Base-by-base conservation (phyloP, 2,113 vertebrate species). In the Limanda limanda region DNA sequence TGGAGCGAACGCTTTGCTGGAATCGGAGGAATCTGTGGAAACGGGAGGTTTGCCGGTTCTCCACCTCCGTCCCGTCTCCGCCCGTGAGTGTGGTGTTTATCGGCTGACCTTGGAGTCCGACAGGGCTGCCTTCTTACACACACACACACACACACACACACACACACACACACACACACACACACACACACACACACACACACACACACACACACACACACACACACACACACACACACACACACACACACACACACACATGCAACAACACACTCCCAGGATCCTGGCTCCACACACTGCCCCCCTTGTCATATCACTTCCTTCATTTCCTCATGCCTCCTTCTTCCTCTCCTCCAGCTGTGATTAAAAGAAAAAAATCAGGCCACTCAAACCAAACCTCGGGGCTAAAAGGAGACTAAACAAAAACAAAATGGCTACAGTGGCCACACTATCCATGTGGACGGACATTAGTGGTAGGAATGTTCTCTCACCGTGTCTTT, bases 71-170 rank as follows among this genome's bases (percentile, higher is more conserved):
- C 71, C 15, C 14, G 74, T 75, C 78, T 54, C 24, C 35, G 62
- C 70, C 86, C 23, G 84, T 89, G 82, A 89, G 85, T 87, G 83
- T 76, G 64, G 76, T 76, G 90, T 89, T 90, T 80, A 87, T 85
- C 86, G 75, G 86, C 86, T 88, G 84, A 90, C 92, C 90, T 88
- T 88, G 89, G 78, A 83, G 76, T 73, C 84, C 74, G 62, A 71
- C 85, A 82, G 64, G 54, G 79, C 73, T 48, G 72, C 79, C 64
- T 78, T 83, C 76, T 73, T 21, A 58, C 42, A 45, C 51, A 25
- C 67, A 48, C 67, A 48, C 60, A 63, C 60, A 63, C 59, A 61
- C 67, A 48, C 60, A 63, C 60, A 63, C 59, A 61, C 67, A 48
- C 60, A 63, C 60, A 63, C 59, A 61, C 67, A 48, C 60, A 63